Conservation (phyloP, 2,113 vertebrate species). For the Orycteropus afer region DNA sequence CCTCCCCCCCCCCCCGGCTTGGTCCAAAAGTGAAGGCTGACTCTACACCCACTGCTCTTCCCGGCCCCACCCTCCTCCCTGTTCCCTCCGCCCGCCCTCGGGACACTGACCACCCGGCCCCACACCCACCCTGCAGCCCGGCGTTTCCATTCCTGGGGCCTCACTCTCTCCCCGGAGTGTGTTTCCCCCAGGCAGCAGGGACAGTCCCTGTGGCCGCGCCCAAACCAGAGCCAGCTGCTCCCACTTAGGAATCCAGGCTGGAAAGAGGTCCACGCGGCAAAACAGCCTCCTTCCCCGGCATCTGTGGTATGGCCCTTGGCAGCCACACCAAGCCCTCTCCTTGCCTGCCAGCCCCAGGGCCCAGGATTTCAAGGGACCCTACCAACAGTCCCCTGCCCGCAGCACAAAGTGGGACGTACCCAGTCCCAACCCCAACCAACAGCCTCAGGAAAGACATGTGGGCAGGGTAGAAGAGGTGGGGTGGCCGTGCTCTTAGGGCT, state of each 20-base stretch:
- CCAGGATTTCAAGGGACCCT: background rate
- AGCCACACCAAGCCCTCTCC: background rate
- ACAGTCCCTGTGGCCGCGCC: background rate
- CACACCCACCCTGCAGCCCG: background rate
- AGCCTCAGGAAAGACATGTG: no score
- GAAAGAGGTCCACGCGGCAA: constrained; percentile 8
- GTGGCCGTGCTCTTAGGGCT: fast-evolving
- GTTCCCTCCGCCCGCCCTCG: fast-evolving
- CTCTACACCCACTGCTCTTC: fast-evolving
- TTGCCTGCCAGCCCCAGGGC: background rate
- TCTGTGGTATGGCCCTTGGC: no score
- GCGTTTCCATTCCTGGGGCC: fast-evolving
- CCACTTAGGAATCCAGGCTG: background rate
- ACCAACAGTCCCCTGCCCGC: background rate
- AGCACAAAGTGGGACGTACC: background rate
- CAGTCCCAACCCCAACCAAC: background rate
- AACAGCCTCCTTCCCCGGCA: background rate
- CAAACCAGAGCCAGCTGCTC: constrained; percentile 47
- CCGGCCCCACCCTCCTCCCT: fast-evolving
- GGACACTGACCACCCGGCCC: background rate
- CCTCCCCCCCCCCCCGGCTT: no score
- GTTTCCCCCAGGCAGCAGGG: background rate
- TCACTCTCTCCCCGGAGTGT: background rate
- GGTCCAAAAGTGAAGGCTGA: no score
- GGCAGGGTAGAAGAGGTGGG: no score